A percentile compares a stretch with the other conserved stretches of the same genome.
These are phyloP conservation scores for Iselma pallidipennis DNA, from an alignment of 2,888 invertebrate genomes.

Conservation along the genomic window DNA sequence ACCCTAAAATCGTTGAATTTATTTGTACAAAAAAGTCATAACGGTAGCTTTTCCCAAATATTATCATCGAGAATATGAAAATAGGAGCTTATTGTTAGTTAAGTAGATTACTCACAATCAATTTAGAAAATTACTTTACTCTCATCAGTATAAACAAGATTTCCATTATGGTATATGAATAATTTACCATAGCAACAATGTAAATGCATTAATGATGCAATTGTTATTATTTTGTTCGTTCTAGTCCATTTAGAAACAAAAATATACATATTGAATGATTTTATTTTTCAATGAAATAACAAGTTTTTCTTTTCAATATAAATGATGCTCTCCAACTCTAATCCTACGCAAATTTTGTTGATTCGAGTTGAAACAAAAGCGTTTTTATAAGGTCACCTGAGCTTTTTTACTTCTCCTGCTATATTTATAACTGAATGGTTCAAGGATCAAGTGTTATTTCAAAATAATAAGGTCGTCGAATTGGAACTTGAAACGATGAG, in stretches of 20 bases:
- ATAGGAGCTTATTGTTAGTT: not conserved
- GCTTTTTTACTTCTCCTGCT: too few species aligned
- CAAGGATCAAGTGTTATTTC: slow-evolving; percentile 16
- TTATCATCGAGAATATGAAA: too few species aligned
- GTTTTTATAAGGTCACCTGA: not conserved
- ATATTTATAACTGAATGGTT: not conserved
- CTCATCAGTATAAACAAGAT: slow-evolving; percentile 11
- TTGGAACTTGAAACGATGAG: not conserved
- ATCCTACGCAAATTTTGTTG: not conserved
- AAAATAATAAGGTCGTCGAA: slow-evolving; percentile 14
- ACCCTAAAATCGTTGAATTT: too few species aligned
- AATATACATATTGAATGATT: too few species aligned
- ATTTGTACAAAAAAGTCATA: too few species aligned
- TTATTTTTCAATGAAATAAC: too few species aligned
- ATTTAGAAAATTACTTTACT: too few species aligned
- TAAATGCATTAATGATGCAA: not conserved
- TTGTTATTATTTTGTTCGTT: too few species aligned
- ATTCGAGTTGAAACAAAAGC: not conserved
- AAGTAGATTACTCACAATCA: not conserved
- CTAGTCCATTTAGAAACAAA: too few species aligned
- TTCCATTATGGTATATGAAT: slow-evolving; percentile 11
- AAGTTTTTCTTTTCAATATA: too few species aligned
- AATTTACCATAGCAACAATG: slow-evolving; percentile 1
- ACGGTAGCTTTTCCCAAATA: too few species aligned
- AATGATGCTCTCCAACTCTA: too few species aligned